phyloP scores from a whole-genome alignment of 2,797 vertebrate species.

The Coregonus sp. region DNA sequence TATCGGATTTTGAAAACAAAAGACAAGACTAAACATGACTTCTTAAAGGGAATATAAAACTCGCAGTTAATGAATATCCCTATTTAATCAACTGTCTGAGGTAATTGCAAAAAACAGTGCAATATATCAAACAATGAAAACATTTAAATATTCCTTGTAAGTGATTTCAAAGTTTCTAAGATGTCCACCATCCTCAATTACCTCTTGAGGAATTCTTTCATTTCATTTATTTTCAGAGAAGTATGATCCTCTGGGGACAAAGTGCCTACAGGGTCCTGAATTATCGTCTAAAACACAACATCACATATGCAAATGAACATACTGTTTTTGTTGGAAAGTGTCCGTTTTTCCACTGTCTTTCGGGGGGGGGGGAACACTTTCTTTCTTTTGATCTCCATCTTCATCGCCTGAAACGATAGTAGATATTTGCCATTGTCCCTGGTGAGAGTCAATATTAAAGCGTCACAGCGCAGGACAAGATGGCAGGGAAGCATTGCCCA shows the following conservation, averaged over 20 bases:
- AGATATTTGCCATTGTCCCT: conserved; percentile 51
- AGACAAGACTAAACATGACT: not conserved
- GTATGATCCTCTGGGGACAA: conserved; percentile 17
- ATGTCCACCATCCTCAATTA: conserved; percentile 6
- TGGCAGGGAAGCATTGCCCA: not conserved
- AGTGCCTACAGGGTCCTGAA: conserved; percentile 43
- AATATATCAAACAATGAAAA: conserved; percentile 6
- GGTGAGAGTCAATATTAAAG: conserved; percentile 61
- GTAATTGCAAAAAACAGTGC: not conserved
- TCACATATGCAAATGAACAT: conserved; percentile 66
- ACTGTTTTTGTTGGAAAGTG: conserved; percentile 55
- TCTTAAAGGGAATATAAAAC: not conserved
- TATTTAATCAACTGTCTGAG: not conserved
- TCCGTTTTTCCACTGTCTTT: conserved; percentile 42
- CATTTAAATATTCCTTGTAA: not conserved
- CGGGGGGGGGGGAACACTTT: conserved; percentile 50
- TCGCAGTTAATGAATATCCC: not conserved
- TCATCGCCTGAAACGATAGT: conserved; percentile 58
- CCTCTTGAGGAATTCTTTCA: conserved; percentile 34
- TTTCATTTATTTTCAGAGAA: conserved; percentile 26
- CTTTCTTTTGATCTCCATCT: conserved; percentile 67
- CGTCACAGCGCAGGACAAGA: conserved; percentile 23
- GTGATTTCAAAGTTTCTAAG: conserved; percentile 12
- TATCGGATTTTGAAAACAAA: too few species aligned
- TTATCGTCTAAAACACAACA: conserved; percentile 37